phyloP scores from a whole-genome alignment of 2,113 vertebrate species.

The Caretta caretta region DNA sequence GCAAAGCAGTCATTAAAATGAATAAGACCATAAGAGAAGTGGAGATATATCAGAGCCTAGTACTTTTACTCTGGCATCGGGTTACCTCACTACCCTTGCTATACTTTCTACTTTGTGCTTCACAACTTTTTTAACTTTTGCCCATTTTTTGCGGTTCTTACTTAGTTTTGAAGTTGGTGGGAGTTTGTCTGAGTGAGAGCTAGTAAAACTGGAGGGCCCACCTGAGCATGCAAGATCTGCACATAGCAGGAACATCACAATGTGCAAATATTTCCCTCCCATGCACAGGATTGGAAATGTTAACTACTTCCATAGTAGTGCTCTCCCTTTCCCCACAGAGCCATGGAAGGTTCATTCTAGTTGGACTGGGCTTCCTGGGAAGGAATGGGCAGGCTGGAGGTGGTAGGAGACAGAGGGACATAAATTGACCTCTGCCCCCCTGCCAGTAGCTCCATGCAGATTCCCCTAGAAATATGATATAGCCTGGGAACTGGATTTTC shows the following conservation, averaged over 20 bases:
- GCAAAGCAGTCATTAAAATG: neutral
- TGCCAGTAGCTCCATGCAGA: neutral
- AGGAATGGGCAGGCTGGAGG: neutral
- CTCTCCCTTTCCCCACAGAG: neutral
- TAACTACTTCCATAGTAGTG: fast-evolving
- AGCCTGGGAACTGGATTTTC: neutral
- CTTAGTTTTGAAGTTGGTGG: neutral
- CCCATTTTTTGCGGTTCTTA: neutral
- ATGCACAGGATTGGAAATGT: neutral
- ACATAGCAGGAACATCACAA: neutral
- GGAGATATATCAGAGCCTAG: neutral
- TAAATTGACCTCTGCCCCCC: neutral
- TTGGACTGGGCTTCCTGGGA: neutral
- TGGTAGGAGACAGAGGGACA: neutral
- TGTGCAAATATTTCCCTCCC: neutral
- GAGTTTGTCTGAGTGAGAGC: neutral
- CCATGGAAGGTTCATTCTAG: neutral
- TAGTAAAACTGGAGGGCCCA: neutral
- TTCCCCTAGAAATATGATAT: neutral
- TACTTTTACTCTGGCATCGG: neutral
- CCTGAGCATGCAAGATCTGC: neutral
- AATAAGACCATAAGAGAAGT: neutral
- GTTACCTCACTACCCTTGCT: neutral
- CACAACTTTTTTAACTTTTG: neutral
- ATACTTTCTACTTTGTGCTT: fast-evolving